Conservation (phyloP, 2,888 invertebrate species). For the Caenorhabditis plicata region DNA sequence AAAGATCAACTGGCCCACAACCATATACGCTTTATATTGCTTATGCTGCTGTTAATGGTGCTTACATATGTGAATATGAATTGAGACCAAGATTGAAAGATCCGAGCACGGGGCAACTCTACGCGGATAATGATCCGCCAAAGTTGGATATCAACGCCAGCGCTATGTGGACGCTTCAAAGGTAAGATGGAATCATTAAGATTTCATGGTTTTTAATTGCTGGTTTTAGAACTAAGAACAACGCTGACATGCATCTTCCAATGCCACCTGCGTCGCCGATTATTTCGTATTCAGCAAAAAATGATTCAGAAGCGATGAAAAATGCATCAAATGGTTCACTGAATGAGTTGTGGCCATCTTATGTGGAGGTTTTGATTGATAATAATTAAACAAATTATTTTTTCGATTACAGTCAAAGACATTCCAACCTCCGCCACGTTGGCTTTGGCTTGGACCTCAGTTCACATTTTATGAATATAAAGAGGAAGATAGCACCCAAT, state of each 20-base stretch:
- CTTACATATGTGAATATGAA: slow-evolving; percentile 31
- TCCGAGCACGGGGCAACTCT: too few species aligned
- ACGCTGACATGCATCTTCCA: slow-evolving; percentile 45
- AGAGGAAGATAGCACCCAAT: slow-evolving; percentile 28
- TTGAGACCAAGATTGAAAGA: slow-evolving; percentile 10
- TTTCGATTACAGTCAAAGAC: slow-evolving; percentile 67
- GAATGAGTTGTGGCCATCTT: slow-evolving; percentile 32
- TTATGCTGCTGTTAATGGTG: slow-evolving; percentile 32
- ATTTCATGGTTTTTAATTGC: slow-evolving; percentile 53
- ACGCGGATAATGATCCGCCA: too few species aligned
- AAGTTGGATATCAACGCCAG: slow-evolving; percentile 18
- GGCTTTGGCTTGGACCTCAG: slow-evolving; percentile 99
- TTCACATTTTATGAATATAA: slow-evolving; percentile 78
- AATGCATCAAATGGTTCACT: neutral
- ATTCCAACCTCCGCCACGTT: slow-evolving; percentile 87
- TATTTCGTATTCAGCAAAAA: slow-evolving; percentile 14
- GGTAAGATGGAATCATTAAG: too few species aligned
- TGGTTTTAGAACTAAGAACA: slow-evolving; percentile 40
- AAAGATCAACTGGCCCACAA: slow-evolving; percentile 2
- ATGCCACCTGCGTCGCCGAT: slow-evolving; percentile 36
- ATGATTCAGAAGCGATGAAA: neutral
- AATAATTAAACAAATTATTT: neutral
- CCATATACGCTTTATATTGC: slow-evolving; percentile 19
- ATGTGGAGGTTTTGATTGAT: slow-evolving; percentile 28
- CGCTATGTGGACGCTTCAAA: slow-evolving; percentile 17